Conservation (phyloP, 2,113 vertebrate genomes). For the Solea senegalensis region DNA sequence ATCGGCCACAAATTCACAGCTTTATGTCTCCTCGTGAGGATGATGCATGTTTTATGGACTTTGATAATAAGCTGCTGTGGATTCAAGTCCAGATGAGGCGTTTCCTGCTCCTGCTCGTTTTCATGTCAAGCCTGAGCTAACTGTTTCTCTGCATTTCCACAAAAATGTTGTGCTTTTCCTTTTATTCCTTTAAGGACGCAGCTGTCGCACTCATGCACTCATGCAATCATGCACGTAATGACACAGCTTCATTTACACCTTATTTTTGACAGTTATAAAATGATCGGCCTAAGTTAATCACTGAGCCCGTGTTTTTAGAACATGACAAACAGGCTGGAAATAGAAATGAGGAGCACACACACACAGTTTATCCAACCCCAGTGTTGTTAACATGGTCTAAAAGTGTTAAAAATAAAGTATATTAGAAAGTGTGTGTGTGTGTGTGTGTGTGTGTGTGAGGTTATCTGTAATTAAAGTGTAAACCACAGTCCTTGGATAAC, state of each 20-base stretch:
- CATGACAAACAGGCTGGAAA: conserved; percentile 28
- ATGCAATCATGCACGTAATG: conserved; percentile 19
- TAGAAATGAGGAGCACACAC: conserved; percentile 28
- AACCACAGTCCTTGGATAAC: conserved; percentile 19
- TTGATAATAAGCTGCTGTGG: neutral
- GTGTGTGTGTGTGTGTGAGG: conserved; percentile 13
- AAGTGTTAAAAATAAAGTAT: no score
- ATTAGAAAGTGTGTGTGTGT: neutral
- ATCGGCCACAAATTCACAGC: neutral
- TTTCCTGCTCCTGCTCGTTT: no score
- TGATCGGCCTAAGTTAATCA: conserved; percentile 13
- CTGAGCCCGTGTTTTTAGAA: conserved; percentile 22
- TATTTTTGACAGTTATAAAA: conserved; percentile 53
- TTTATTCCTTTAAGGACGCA: conserved; percentile 7
- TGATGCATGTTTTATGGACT: neutral
- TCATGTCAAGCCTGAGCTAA: no score
- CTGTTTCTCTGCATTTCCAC: no score
- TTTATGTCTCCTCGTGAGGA: neutral
- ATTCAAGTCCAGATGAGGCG: no score
- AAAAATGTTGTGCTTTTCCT: neutral
- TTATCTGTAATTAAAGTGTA: conserved; percentile 58
- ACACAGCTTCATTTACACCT: conserved; percentile 14
- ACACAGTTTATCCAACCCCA: neutral
- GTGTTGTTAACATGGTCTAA: conserved; percentile 21
- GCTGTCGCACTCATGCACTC: neutral